These are phyloP conservation scores for Drosophila equinoxialis DNA, from an alignment of 1,140 invertebrate species.

Conservation along the genomic window DNA sequence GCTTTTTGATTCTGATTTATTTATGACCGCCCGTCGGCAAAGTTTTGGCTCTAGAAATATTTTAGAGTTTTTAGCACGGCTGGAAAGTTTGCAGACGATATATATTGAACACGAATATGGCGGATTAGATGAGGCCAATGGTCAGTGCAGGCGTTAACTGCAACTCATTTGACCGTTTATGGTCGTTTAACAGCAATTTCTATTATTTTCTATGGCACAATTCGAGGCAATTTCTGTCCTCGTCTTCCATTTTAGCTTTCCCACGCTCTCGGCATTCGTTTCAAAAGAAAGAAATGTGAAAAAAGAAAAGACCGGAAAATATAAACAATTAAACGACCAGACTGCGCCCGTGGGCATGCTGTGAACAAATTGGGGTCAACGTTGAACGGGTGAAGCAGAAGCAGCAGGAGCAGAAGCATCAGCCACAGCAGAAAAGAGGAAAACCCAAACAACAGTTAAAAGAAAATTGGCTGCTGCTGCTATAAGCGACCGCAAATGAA, in stretches of 20 bases:
- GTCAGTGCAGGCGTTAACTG: constrained; percentile 40
- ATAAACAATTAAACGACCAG: constrained; percentile 80
- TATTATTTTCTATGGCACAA: constrained; percentile 66
- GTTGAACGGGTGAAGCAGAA: constrained; percentile 36
- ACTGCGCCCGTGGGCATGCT: constrained; percentile 72
- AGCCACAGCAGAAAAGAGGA: not conserved
- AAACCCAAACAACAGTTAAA: constrained; percentile 77
- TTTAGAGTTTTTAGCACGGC: constrained; percentile 36
- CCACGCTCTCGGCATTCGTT: not conserved
- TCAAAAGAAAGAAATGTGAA: not conserved
- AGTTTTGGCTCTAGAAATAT: constrained; percentile 52
- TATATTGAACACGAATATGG: constrained; percentile 47
- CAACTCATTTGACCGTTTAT: constrained; percentile 68
- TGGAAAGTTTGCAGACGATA: constrained; percentile 68
- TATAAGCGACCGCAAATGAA: constrained; percentile 73
- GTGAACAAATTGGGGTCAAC: constrained; percentile 75
- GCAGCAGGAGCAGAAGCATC: not conserved
- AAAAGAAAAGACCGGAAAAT: constrained; percentile 39
- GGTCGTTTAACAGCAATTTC: constrained; percentile 75
- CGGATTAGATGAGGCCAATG: constrained; percentile 33
- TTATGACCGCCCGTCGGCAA: constrained; percentile 33
- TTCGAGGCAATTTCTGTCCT: constrained; percentile 30
- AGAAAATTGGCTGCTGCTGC: constrained; percentile 75
- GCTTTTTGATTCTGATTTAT: constrained; percentile 22
- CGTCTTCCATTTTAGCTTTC: no score